phyloP scores from a whole-genome alignment of 37 sponge, comb jelly and placozoan genomes.

The Theonella swinhoei region DNA sequence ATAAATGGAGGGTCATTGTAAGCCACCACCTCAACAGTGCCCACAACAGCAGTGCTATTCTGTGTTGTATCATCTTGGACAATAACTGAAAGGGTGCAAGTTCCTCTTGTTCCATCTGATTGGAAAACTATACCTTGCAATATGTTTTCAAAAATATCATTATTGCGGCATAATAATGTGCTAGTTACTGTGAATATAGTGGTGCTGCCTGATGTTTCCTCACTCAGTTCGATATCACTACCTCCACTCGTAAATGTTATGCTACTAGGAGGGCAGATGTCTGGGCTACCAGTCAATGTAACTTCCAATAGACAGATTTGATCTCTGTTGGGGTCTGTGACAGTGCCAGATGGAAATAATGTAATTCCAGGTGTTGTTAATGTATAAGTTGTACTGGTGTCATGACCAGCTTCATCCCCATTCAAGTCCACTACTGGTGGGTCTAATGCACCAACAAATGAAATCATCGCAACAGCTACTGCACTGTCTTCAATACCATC shows the following conservation, averaged over 20 bases:
- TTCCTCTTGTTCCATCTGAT: constrained; percentile 23
- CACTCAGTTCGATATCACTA: constrained; percentile 35
- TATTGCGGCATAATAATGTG: constrained; percentile 31
- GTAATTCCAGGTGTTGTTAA: constrained; percentile 28
- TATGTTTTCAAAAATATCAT: constrained; percentile 25
- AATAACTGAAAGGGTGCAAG: constrained; percentile 41
- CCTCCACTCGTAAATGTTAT: constrained; percentile 33
- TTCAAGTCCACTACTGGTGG: constrained; percentile 58
- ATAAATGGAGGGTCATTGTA: constrained; percentile 68
- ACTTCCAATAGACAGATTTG: constrained; percentile 32
- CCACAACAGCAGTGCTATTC: constrained; percentile 24
- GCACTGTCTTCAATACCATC: constrained; percentile 15
- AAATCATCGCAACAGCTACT: constrained; percentile 27
- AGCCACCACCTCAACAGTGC: constrained; percentile 22
- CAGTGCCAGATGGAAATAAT: constrained; percentile 30
- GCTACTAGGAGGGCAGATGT: constrained; percentile 21
- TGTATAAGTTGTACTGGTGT: constrained; percentile 10
- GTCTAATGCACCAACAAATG: not conserved
- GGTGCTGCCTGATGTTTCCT: not conserved
- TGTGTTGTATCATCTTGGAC: constrained; percentile 34
- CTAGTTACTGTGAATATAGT: constrained; percentile 17
- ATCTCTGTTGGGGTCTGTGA: constrained; percentile 45
- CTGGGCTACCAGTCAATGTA: constrained; percentile 2
- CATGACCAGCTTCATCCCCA: constrained; percentile 13
- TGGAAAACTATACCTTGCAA: constrained; percentile 39